Percentiles rank a stretch among this genome's conserved stretches.
Conservation (phyloP, 2,797 vertebrate genomes). For the Etheostoma nigrum region DNA sequence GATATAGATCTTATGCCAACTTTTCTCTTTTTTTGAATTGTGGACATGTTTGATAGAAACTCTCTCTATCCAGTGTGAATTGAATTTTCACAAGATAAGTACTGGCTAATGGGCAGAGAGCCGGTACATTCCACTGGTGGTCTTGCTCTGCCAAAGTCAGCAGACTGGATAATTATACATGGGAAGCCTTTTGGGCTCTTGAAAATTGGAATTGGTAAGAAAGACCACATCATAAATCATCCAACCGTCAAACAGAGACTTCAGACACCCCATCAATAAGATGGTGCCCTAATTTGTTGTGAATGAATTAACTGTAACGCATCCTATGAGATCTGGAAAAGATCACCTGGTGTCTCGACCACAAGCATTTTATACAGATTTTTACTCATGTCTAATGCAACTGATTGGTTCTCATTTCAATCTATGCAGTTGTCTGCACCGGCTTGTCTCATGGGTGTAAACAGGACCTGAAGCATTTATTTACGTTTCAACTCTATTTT, state of each 20-base stretch:
- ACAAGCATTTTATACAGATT: too few relatives aligned
- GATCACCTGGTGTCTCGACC: too few relatives aligned
- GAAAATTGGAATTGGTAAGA: conserved; percentile 46
- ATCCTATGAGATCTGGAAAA: background rate
- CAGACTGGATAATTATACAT: conserved; percentile 45
- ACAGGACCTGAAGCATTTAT: too few relatives aligned
- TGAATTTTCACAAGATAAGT: conserved; percentile 30
- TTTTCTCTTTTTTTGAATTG: conserved; percentile 1
- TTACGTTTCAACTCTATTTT: too few relatives aligned
- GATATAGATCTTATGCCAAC: background rate
- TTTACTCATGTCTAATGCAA: too few relatives aligned
- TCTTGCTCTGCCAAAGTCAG: conserved; percentile 63
- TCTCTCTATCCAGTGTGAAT: background rate
- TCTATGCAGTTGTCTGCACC: too few relatives aligned
- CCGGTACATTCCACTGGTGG: conserved; percentile 54
- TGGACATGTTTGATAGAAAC: conserved; percentile 12
- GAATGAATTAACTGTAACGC: background rate
- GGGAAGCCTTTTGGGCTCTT: conserved; percentile 22
- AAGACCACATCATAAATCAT: conserved; percentile 53
- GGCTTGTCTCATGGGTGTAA: too few relatives aligned
- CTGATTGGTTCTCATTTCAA: too few relatives aligned
- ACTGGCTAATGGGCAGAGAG: conserved; percentile 22
- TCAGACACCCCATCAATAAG: background rate
- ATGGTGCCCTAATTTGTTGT: background rate
- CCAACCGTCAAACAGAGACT: conserved; percentile 1